These are phyloP conservation scores for Pocota personata DNA, from an alignment of 2,888 invertebrate genomes.

Conservation along the genomic window DNA sequence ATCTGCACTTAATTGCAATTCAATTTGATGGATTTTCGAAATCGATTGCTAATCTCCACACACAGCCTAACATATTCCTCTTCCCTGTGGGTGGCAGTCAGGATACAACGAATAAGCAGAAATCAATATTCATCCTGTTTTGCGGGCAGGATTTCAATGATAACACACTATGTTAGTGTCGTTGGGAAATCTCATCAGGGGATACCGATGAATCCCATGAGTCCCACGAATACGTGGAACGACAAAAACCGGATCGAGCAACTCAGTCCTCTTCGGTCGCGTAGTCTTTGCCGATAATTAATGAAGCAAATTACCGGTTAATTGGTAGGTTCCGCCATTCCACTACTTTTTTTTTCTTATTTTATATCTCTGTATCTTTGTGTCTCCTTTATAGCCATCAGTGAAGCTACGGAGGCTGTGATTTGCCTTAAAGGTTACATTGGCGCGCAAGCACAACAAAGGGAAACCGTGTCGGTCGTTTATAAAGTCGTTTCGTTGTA, in stretches of 20 bases:
- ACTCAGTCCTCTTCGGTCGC: conserved; percentile 21
- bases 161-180: conserved; percentile 27
- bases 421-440: conserved; percentile 71
- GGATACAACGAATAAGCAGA: conserved; percentile 28
- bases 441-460: conserved; percentile 64
- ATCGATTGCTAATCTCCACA: conserved; percentile 58
- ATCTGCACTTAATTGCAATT: conserved; percentile 71
- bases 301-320: conserved; percentile 74
- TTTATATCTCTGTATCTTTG: conserved; percentile 41
- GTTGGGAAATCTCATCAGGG: conserved; percentile 51
- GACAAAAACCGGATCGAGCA: conserved; percentile 35
- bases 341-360: conserved; percentile 35
- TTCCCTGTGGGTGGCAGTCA: conserved; percentile 3
- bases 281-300: conserved; percentile 61
- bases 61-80: background rate
- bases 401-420: conserved; percentile 37
- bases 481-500: conserved; percentile 61
- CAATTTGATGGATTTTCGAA: conserved; percentile 63
- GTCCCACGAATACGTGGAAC: background rate
- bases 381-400: conserved; percentile 37
- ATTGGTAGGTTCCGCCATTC: conserved; percentile 74
- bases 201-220: conserved; percentile 29
- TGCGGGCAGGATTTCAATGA: conserved; percentile 49
- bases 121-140: conserved; percentile 71
- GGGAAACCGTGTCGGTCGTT: conserved; percentile 69